Conservation (phyloP, 2,888 invertebrate genomes). For the Heliconius charithonia region DNA sequence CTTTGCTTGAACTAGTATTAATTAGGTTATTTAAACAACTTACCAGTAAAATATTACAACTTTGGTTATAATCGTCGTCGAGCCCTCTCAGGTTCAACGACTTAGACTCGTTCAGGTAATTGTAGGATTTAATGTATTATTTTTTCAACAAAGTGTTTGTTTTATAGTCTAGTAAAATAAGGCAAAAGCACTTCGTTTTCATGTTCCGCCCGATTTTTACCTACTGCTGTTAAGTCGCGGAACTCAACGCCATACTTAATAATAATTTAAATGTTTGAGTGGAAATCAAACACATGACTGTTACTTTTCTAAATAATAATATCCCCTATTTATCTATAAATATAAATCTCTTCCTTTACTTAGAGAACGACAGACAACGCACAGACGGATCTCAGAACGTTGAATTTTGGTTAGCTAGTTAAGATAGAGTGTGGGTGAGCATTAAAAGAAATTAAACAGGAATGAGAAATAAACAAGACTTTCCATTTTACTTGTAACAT, state of each 20-base stretch:
- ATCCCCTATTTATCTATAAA: no score
- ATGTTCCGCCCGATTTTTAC: no score
- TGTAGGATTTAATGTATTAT: background rate
- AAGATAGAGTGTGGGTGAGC: no score
- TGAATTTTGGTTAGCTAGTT: no score
- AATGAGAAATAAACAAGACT: no score
- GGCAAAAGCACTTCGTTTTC: background rate
- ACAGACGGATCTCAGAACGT: no score
- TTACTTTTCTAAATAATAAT: background rate
- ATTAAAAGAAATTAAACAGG: no score
- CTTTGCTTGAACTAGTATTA: background rate
- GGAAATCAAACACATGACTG: background rate
- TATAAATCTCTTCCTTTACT: no score
- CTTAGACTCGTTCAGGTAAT: background rate
- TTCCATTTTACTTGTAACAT: no score
- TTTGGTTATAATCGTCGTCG: background rate
- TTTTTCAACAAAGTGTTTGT: background rate
- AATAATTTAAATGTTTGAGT: background rate
- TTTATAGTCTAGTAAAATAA: background rate
- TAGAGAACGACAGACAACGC: no score
- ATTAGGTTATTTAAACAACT: background rate
- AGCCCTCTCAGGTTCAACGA: conserved; percentile 1
- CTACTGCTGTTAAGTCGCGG: background rate
- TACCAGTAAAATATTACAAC: background rate
- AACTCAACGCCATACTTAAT: background rate